Evolutionary conservation across 1,140 invertebrate genomes (phyloP).

Genomic region (Nasonia longicornis): DNA sequence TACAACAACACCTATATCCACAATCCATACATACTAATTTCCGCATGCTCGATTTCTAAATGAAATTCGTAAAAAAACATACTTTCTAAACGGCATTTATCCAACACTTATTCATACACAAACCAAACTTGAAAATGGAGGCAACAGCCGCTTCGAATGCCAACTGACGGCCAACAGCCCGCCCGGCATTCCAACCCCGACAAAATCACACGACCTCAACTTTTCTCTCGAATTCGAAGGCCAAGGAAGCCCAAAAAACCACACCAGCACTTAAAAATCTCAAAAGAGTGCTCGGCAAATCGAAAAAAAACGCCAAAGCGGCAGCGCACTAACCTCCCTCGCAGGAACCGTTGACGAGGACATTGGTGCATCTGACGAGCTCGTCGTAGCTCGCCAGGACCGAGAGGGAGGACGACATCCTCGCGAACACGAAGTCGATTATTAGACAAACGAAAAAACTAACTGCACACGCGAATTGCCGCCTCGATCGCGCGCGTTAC

Average conservation of each 20-base stretch:
- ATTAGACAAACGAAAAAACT: not conserved
- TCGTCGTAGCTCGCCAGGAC: slow-evolving; percentile 75
- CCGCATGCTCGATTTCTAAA: no score
- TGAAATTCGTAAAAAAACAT: no score
- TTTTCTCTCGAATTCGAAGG: no score
- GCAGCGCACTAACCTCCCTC: slow-evolving; percentile 73
- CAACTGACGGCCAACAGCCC: not conserved
- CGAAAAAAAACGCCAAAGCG: not conserved
- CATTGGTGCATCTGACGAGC: slow-evolving; percentile 75
- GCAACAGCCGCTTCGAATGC: not conserved
- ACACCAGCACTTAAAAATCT: no score
- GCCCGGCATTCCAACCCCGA: no score
- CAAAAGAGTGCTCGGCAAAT: no score
- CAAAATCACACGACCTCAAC: no score
- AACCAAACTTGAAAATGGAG: not conserved
- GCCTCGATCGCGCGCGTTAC: slow-evolving; percentile 19
- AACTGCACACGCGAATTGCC: not conserved
- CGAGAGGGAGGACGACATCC: slow-evolving; percentile 63
- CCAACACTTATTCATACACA: no score
- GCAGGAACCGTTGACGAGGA: slow-evolving; percentile 74
- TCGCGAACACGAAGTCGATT: not conserved
- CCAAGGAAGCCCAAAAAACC: no score
- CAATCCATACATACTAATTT: no score
- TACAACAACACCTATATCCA: no score
- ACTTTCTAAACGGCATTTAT: no score